Conservation (phyloP, 2,113 vertebrate species). For the Sapayoa aenigma region DNA sequence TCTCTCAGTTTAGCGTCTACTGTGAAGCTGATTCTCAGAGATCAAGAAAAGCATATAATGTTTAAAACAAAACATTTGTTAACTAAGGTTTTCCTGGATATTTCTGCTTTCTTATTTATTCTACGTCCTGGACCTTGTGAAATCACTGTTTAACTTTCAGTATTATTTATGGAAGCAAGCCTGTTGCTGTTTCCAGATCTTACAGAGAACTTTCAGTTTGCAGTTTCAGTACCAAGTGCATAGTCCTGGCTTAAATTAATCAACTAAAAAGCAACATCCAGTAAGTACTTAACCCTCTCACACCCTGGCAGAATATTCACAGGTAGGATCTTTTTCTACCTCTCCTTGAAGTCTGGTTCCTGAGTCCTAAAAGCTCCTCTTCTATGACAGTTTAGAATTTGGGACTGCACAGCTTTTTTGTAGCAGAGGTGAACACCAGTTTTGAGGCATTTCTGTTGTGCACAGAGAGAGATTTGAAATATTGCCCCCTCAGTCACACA, state of each 20-base stretch:
- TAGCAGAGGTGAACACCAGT: neutral
- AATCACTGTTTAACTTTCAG: conserved; percentile 58
- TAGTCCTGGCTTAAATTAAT: neutral
- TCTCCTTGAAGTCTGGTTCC: neutral
- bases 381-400: neutral
- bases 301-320: neutral
- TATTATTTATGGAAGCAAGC: conserved; percentile 66
- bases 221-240: conserved; percentile 18
- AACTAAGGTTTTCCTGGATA: conserved; percentile 46
- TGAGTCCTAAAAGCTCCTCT: neutral
- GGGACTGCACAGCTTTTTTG: neutral
- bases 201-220: conserved; percentile 34
- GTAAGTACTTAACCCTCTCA: neutral
- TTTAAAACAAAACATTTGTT: conserved; percentile 60
- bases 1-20: neutral
- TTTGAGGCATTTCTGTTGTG: neutral
- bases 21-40: conserved; percentile 1
- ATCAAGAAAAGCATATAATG: conserved; percentile 52
- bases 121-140: conserved; percentile 39
- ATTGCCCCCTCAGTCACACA: neutral
- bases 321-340: neutral
- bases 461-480: neutral
- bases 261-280: neutral
- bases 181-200: conserved; percentile 39
- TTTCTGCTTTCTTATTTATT: conserved; percentile 65